Evolutionary conservation across 53 echinoderm and acorn worm genomes (phyloP).

Genomic region (Echinarachnius parma): DNA sequence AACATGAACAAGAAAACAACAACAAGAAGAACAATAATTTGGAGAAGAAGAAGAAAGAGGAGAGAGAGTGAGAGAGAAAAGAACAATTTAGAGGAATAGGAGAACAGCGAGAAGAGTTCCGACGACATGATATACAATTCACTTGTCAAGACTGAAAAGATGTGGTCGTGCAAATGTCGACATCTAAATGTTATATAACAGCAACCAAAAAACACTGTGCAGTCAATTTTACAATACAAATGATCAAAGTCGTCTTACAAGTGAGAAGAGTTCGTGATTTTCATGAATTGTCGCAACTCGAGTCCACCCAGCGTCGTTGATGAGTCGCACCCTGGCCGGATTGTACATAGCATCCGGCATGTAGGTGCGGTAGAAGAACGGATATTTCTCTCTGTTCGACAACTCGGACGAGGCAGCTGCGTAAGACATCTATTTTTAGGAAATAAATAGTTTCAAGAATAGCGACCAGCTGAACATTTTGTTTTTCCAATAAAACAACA

Average conservation of each 20-base stretch:
- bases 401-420: slow-evolving; percentile 64
- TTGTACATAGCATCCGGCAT: slow-evolving; percentile 78
- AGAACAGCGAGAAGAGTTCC: too few relatives aligned
- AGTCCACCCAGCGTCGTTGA: slow-evolving; percentile 78
- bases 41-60: neutral
- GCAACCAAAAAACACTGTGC: too few relatives aligned
- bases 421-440: slow-evolving; percentile 78
- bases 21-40: neutral
- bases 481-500: too few relatives aligned
- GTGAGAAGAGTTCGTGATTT: slow-evolving; percentile 74
- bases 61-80: neutral
- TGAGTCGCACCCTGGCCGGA: slow-evolving; percentile 59
- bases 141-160: too few relatives aligned
- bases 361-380: slow-evolving; percentile 82
- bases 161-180: too few relatives aligned
- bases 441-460: slow-evolving; percentile 71
- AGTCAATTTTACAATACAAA: too few relatives aligned
- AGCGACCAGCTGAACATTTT: too few relatives aligned
- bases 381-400: slow-evolving; percentile 76
- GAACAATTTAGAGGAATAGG: too few relatives aligned
- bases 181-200: too few relatives aligned
- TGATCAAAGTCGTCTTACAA: slow-evolving; percentile 51
- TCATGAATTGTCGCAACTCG: slow-evolving; percentile 72
- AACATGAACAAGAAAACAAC: neutral
- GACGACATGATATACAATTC: too few relatives aligned